phyloP scores from a whole-genome alignment of 2,113 vertebrate species.

The Xenopus laevis region DNA sequence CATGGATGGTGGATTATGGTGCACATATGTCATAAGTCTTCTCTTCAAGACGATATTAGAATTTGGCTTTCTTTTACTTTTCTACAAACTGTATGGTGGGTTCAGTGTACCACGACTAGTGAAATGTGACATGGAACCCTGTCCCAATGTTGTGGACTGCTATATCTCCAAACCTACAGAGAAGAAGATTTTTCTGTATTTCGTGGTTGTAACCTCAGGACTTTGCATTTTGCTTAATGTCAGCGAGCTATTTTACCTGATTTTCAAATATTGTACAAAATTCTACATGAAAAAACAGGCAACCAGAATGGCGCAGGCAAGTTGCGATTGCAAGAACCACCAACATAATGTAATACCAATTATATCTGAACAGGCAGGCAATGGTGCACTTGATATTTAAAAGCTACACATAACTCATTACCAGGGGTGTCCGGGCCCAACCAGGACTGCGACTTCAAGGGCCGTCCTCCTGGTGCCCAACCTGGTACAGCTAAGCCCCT shows the following conservation, averaged over 20 bases:
- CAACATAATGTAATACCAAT: slow-evolving; percentile 4
- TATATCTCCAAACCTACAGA: slow-evolving; percentile 77
- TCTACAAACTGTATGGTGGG: slow-evolving; percentile 78
- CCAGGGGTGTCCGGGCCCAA: too few species aligned
- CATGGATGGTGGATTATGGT: slow-evolving; percentile 75
- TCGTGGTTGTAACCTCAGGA: slow-evolving; percentile 74
- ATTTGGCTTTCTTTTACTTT: slow-evolving; percentile 72
- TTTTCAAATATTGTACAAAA: slow-evolving; percentile 68
- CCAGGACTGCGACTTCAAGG: too few species aligned
- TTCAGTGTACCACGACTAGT: slow-evolving; percentile 71
- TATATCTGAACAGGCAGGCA: neutral
- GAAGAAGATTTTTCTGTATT: slow-evolving; percentile 80
- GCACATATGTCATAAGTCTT: slow-evolving; percentile 76
- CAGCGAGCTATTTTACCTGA: slow-evolving; percentile 73
- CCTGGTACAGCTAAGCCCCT: too few species aligned
- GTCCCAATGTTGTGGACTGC: slow-evolving; percentile 79
- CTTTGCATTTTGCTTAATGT: slow-evolving; percentile 75
- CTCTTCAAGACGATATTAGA: slow-evolving; percentile 76
- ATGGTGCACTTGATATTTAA: too few species aligned
- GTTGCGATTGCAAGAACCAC: neutral
- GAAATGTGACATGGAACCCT: slow-evolving; percentile 71
- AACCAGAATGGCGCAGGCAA: slow-evolving; percentile 30
- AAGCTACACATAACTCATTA: too few species aligned
- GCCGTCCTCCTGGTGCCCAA: too few species aligned
- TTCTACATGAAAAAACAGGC: slow-evolving; percentile 56